Conservation (phyloP, 2,888 invertebrate species). For the Drosophila pseudotakahashii region DNA sequence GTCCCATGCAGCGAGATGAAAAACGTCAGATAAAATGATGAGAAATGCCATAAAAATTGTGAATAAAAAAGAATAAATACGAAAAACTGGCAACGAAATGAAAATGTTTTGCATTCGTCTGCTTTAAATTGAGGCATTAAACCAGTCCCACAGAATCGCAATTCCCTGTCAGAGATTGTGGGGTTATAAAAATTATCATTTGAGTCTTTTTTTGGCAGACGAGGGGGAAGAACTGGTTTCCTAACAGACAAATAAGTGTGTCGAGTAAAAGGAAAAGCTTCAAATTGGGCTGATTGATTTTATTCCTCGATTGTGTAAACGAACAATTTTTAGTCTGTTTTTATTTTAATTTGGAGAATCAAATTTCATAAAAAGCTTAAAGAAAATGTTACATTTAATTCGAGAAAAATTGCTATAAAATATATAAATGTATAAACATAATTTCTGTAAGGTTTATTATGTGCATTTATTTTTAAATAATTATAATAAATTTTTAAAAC, state of each 20-base stretch:
- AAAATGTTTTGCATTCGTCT: constrained; percentile 55
- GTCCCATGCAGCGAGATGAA: constrained; percentile 49
- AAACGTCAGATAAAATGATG: constrained; percentile 72
- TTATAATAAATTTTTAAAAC: too few species aligned
- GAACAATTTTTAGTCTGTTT: background rate
- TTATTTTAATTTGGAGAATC: background rate
- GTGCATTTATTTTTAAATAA: too few species aligned
- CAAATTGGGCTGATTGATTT: background rate
- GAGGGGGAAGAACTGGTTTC: background rate
- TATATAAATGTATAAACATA: too few species aligned
- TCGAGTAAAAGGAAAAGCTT: background rate
- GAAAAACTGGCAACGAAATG: constrained; percentile 33
- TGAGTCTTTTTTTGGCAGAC: constrained; percentile 22
- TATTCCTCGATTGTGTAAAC: background rate
- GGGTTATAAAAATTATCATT: constrained; percentile 32
- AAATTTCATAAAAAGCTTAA: too few species aligned
- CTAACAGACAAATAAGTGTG: constrained; percentile 1
- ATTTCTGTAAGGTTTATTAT: too few species aligned
- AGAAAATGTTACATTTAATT: too few species aligned
- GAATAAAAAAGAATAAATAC: constrained; percentile 42
- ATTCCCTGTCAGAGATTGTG: constrained; percentile 42
- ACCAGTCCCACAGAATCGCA: constrained; percentile 14
- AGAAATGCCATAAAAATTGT: constrained; percentile 61
- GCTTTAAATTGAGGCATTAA: constrained; percentile 47
- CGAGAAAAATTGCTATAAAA: too few species aligned